These are phyloP conservation scores for Drusus annulatus DNA, from an alignment of 1,140 invertebrate genomes.

Conservation along the genomic window DNA sequence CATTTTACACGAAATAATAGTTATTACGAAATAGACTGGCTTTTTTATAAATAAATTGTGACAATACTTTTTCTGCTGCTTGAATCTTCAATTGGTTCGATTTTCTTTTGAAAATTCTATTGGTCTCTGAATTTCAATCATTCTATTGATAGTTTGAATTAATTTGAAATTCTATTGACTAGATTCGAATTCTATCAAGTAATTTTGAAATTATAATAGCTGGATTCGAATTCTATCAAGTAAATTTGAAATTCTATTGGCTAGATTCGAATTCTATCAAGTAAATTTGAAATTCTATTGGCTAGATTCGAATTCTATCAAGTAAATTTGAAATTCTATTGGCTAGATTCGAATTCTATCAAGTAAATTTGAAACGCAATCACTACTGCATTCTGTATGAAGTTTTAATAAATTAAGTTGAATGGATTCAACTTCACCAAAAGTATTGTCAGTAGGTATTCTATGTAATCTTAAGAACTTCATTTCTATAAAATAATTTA, in stretches of 20 bases:
- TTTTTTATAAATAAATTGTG: slow-evolving; percentile 15
- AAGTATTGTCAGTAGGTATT: not conserved
- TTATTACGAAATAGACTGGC: not conserved
- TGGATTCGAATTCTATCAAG: too few relatives aligned
- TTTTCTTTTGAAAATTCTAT: not conserved
- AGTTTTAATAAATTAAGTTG: not conserved
- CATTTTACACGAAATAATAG: slow-evolving; percentile 1
- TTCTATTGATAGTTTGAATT: not conserved
- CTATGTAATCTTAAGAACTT: slow-evolving; percentile 29
- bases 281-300: too few relatives aligned
- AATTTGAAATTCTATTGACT: not conserved
- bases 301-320: too few relatives aligned
- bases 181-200: too few relatives aligned
- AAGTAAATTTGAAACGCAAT: too few relatives aligned
- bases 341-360: too few relatives aligned
- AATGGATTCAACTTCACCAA: not conserved
- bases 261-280: too few relatives aligned
- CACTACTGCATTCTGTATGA: not conserved
- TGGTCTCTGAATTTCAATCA: not conserved
- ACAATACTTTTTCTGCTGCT: slow-evolving; percentile 2
- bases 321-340: too few relatives aligned
- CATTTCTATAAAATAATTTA: slow-evolving; percentile 37
- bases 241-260: too few relatives aligned
- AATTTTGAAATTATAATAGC: too few relatives aligned
- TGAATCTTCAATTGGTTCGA: not conserved